Conservation (phyloP, 2,113 vertebrate genomes). For the Mola mola region DNA sequence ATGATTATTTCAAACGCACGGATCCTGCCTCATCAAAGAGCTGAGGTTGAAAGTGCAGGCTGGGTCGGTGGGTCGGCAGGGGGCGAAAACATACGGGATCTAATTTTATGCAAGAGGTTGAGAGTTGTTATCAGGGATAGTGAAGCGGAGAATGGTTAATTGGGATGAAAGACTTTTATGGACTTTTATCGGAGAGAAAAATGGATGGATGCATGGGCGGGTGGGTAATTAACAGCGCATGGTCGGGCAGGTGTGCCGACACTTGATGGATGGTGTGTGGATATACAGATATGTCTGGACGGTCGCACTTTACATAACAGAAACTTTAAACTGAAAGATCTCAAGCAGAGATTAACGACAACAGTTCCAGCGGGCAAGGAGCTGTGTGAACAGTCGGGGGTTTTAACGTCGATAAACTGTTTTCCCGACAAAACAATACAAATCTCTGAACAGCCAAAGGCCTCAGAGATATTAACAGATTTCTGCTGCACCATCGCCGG, state of each 20-base stretch:
- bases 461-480: conserved; percentile 24
- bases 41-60: conserved; percentile 12
- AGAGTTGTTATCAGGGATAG: conserved; percentile 32
- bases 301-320: conserved; percentile 52
- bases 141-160: conserved; percentile 42
- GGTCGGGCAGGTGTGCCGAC: conserved; percentile 21
- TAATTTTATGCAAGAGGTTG: conserved; percentile 43
- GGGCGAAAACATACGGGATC: conserved; percentile 2
- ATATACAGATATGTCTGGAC: conserved; percentile 7
- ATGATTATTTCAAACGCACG: conserved; percentile 24
- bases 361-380: conserved; percentile 32
- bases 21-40: conserved; percentile 28
- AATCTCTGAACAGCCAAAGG: conserved; percentile 32
- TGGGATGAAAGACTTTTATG: conserved; percentile 62
- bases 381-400: conserved; percentile 28
- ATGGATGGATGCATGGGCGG: conserved; percentile 38
- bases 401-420: conserved; percentile 37
- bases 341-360: too few species aligned
- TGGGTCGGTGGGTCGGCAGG: not conserved
- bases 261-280: conserved; percentile 46
- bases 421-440: conserved; percentile 57
- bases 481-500: not conserved
- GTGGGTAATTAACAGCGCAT: conserved; percentile 38
- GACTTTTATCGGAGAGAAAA: conserved; percentile 40
- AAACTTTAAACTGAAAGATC: conserved; percentile 37